A percentile compares a stretch with the other conserved stretches of the same genome.
Evolutionary conservation across 2,113 vertebrate species (phyloP).

Genomic region (Morone chrysops): DNA sequence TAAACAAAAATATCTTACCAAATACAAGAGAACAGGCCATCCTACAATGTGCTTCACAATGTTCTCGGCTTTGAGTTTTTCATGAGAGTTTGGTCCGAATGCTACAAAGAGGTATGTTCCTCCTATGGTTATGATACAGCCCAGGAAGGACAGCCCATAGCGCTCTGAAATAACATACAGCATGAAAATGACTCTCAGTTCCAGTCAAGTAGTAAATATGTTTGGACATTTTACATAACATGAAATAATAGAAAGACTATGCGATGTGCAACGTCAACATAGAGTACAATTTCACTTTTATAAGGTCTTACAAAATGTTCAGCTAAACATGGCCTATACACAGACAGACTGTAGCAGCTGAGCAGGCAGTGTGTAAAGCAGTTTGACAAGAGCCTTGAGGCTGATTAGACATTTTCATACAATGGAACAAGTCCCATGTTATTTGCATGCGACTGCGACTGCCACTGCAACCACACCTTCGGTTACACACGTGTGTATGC

Average conservation of each 20-base stretch:
- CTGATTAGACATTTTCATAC: conserved; percentile 36
- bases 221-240: background rate
- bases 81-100: conserved; percentile 96
- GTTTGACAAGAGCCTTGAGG: background rate
- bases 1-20: conserved; percentile 85
- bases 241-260: background rate
- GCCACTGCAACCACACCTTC: background rate
- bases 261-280: background rate
- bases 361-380: background rate
- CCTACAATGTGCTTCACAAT: conserved; percentile 92
- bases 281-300: background rate
- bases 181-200: too few relatives aligned
- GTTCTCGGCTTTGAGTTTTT: conserved; percentile 92
- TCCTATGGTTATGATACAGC: conserved; percentile 88
- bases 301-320: background rate
- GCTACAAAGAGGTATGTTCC: conserved; percentile 95
- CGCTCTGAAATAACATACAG: conserved; percentile 83
- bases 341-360: background rate
- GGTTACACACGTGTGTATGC: background rate
- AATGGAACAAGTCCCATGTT: conserved; percentile 14
- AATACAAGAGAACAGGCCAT: conserved; percentile 95
- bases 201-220: background rate
- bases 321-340: background rate
- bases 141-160: conserved; percentile 90
- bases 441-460: conserved; percentile 13